Base-by-base conservation (phyloP, 1,140 invertebrate species). In the Heliconius melpomene region DNA sequence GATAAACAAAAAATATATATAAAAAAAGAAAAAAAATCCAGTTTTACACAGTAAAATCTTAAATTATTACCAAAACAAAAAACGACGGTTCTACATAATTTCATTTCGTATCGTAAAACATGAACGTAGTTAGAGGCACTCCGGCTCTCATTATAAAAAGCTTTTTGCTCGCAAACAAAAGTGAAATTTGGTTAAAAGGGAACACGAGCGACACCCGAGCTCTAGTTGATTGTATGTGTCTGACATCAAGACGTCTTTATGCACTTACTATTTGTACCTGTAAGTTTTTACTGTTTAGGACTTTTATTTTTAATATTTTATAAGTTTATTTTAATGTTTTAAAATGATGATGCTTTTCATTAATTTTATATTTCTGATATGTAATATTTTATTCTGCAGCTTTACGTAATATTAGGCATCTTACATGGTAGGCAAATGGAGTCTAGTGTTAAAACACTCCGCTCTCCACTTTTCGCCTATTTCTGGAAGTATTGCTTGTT, bases 141-240 rank as follows among this genome's bases (percentile, higher is more conserved):
- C 72, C 16, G 40, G 7, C 72, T 74, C 40, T 74, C 72, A 74
- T 74, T 74, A 74, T 74, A 74, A 72, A 72, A 70, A 77, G 66
- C 76, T 77, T 66, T 66, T 46, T 32, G 50, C 54, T 76, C 8
- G 52, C 29, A 38, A 76, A 76, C 29, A 76, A 76, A 76, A 60
- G 50, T 74, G 46, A 78, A 57, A 38, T 46, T 57, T 72, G 38
- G 40, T 57, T 46, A 70, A 71, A 46, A 71, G 38, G 40, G 52
- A 23, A 46, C 73, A 70, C 60, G 74, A 76, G 82, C 77, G 82
- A 50, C 60, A 66, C 60, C 60, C 60, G 11, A 66, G 60, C 60
- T 29, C 60, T 66, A 66, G 23, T 66, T 74, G 72, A 40, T 74
- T 74, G 72, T 46, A 74, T 26, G 38, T 74, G 72, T 50, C 50